These are phyloP conservation scores for Diabrotica undecimpunctata DNA, from an alignment of 1,140 invertebrate genomes.

Conservation along the genomic window DNA sequence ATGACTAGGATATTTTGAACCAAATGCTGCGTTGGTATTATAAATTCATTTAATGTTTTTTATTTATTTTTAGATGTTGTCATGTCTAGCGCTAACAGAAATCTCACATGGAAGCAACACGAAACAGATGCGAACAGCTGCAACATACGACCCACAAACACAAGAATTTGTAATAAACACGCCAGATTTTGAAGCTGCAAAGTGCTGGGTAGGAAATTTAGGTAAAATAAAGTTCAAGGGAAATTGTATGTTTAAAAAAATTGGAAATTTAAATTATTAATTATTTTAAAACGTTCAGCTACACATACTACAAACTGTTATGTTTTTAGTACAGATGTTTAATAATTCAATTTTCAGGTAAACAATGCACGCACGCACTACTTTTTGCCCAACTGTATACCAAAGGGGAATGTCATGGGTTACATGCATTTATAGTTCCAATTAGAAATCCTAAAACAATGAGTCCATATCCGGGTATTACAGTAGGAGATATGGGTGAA, in stretches of 20 bases:
- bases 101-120: slow-evolving; percentile 92
- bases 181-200: slow-evolving; percentile 90
- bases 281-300: background rate
- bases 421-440: slow-evolving; percentile 82
- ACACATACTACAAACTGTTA: too few relatives aligned
- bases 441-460: slow-evolving; percentile 75
- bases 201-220: slow-evolving; percentile 92
- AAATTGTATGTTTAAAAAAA: background rate
- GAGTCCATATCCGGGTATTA: slow-evolving; percentile 65
- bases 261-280: background rate
- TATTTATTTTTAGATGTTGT: slow-evolving; percentile 54
- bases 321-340: too few relatives aligned
- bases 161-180: slow-evolving; percentile 86
- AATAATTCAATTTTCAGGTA: slow-evolving; percentile 52
- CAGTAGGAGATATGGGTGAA: slow-evolving; percentile 80
- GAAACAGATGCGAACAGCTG: slow-evolving; percentile 84
- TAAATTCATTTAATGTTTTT: too few relatives aligned
- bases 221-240: slow-evolving; percentile 51
- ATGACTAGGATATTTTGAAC: too few relatives aligned
- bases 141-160: slow-evolving; percentile 75
- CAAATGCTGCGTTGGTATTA: too few relatives aligned
- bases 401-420: slow-evolving; percentile 78
- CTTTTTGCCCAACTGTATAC: slow-evolving; percentile 83
- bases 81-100: slow-evolving; percentile 89
- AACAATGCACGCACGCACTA: slow-evolving; percentile 82